phyloP scores from a whole-genome alignment of 2,888 invertebrate genomes.

The Anthrax anthrax region DNA sequence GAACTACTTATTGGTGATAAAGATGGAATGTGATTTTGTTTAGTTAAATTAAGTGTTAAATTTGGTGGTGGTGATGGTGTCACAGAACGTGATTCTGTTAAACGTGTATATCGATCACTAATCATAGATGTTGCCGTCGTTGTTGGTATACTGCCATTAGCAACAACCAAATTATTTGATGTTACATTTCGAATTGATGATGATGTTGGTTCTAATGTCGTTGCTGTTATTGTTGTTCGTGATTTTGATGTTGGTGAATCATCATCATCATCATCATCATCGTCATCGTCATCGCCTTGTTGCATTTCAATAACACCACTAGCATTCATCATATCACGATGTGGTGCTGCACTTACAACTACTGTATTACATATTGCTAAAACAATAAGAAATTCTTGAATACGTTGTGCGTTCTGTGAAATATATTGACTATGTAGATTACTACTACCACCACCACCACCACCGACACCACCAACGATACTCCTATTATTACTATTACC shows the following conservation, averaged over 20 bases:
- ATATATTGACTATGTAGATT: constrained; percentile 23
- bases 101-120: constrained; percentile 46
- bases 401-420: constrained; percentile 49
- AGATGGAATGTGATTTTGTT: constrained; percentile 35
- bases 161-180: neutral
- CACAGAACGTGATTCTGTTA: constrained; percentile 63
- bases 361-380: constrained; percentile 95
- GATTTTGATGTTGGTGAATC: constrained; percentile 13
- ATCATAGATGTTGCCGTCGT: constrained; percentile 9
- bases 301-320: constrained; percentile 46
- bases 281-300: constrained; percentile 20
- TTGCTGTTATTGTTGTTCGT: neutral
- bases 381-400: constrained; percentile 79
- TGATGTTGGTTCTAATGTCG: neutral
- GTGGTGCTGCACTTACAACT: constrained; percentile 77
- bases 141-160: constrained; percentile 4
- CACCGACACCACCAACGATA: neutral
- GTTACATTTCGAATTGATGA: neutral
- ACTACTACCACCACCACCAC: constrained; percentile 12
- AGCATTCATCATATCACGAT: constrained; percentile 52
- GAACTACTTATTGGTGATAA: constrained; percentile 40
- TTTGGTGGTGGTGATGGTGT: constrained; percentile 57
- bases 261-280: constrained; percentile 28
- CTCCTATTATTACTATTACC: neutral
- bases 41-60: constrained; percentile 26